These are phyloP conservation scores for Chauna torquata DNA, from an alignment of 2,113 vertebrate species.

Conservation along the genomic window DNA sequence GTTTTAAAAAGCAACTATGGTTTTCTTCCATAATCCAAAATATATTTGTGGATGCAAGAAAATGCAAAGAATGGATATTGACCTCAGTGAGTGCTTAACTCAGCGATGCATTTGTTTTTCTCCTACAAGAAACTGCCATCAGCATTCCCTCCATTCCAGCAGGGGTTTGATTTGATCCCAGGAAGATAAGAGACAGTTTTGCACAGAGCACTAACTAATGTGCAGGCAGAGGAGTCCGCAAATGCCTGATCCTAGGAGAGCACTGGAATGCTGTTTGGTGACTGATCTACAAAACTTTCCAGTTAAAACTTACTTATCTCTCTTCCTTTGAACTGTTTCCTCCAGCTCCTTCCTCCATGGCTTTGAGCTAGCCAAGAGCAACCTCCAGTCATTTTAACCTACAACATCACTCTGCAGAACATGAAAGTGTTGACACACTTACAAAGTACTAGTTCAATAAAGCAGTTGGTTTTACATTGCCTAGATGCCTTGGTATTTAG, in stretches of 20 bases:
- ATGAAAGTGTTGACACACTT: background rate
- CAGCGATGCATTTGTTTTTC: background rate
- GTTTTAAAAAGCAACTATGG: background rate
- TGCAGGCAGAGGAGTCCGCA: background rate
- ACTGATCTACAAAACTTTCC: background rate
- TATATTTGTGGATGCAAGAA: background rate
- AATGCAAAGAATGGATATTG: background rate
- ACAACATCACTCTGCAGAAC: background rate
- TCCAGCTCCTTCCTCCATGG: background rate
- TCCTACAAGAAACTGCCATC: background rate
- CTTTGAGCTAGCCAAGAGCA: background rate
- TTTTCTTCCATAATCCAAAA: background rate
- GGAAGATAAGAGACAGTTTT: background rate
- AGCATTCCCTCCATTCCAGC: background rate
- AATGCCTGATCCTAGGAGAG: background rate
- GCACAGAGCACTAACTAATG: background rate
- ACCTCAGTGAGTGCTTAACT: background rate
- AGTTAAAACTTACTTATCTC: background rate
- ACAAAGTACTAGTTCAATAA: background rate
- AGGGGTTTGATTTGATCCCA: background rate
- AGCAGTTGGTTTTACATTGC: background rate
- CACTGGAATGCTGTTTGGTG: background rate
- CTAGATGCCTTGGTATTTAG: background rate
- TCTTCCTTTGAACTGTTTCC: background rate
- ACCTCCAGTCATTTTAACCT: background rate